Conservation (phyloP, 2,888 invertebrate species). For the Andrena fulva region DNA sequence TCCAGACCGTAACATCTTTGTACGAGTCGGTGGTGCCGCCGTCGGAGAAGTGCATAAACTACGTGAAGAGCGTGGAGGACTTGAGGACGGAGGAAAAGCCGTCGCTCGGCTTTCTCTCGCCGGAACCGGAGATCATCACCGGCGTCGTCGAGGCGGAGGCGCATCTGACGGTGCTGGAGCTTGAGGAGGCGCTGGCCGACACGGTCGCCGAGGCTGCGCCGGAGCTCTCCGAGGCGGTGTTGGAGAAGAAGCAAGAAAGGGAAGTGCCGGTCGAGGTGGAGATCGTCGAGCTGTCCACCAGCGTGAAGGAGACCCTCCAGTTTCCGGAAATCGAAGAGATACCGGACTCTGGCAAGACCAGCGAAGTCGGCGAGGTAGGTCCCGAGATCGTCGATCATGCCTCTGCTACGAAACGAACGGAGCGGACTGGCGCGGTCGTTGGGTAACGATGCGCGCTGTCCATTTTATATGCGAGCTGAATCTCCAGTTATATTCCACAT, state of each 20-base stretch:
- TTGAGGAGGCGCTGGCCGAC: conserved; percentile 55
- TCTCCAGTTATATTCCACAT: too few species aligned
- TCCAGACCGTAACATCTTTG: conserved; percentile 71
- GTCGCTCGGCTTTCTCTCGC: conserved; percentile 32
- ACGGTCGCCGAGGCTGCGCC: conserved; percentile 55
- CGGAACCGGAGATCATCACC: conserved; percentile 67
- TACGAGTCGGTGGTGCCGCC: conserved; percentile 79
- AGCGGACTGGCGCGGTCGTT: too few species aligned
- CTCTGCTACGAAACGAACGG: too few species aligned
- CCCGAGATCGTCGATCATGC: background rate
- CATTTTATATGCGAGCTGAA: too few species aligned
- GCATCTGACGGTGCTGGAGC: conserved; percentile 57
- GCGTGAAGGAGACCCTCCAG: conserved; percentile 81
- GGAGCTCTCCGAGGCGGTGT: conserved; percentile 60
- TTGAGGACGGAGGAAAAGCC: conserved; percentile 67
- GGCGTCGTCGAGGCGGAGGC: conserved; percentile 59
- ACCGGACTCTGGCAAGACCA: conserved; percentile 77
- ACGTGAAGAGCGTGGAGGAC: conserved; percentile 80
- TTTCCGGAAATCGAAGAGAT: conserved; percentile 83
- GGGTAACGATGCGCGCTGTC: too few species aligned
- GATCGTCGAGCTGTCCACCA: conserved; percentile 80
- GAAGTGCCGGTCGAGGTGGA: conserved; percentile 78
- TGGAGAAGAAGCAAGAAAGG: conserved; percentile 59
- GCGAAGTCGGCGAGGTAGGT: conserved; percentile 77
- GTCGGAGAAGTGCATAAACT: conserved; percentile 82